These are phyloP conservation scores for Perognathus longimembris DNA, from an alignment of 2,113 vertebrate genomes.

Conservation along the genomic window DNA sequence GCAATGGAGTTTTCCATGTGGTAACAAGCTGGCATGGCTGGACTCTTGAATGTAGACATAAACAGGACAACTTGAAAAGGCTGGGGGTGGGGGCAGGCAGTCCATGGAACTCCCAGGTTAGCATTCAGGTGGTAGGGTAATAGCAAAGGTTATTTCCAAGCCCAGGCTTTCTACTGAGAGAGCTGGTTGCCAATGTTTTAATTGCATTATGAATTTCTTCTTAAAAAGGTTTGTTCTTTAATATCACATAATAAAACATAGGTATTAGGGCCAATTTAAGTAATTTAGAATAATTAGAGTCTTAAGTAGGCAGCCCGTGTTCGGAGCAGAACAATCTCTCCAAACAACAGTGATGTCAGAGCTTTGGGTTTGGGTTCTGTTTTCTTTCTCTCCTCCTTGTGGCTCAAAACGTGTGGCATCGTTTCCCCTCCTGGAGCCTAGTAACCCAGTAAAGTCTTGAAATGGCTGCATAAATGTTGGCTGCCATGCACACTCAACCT, in stretches of 20 bases:
- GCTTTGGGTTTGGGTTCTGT: conserved; percentile 33
- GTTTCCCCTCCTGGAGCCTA: conserved; percentile 78
- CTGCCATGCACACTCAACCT: conserved; percentile 78
- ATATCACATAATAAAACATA: conserved; percentile 77
- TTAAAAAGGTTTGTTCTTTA: conserved; percentile 72
- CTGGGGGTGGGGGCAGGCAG: conserved; percentile 31
- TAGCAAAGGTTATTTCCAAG: conserved; percentile 73
- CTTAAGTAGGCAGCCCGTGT: conserved; percentile 71
- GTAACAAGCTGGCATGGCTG: conserved; percentile 77
- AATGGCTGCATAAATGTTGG: conserved; percentile 84
- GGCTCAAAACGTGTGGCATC: conserved; percentile 59
- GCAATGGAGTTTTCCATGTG: conserved; percentile 81
- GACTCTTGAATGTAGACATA: conserved; percentile 74
- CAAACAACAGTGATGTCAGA: conserved; percentile 75
- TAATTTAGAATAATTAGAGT: conserved; percentile 80
- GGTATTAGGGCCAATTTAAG: conserved; percentile 78
- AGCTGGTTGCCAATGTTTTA: conserved; percentile 65
- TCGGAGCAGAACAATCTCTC: conserved; percentile 71
- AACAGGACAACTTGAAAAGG: conserved; percentile 74
- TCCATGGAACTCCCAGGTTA: conserved; percentile 57
- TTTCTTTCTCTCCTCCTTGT: conserved; percentile 73
- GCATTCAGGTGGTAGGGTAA: conserved; percentile 61
- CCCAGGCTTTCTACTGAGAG: conserved; percentile 30
- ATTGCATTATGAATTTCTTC: conserved; percentile 69
- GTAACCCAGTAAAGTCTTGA: conserved; percentile 82